These are phyloP conservation scores for Eretmocerus hayati DNA, from an alignment of 2,888 invertebrate species.

Conservation along the genomic window DNA sequence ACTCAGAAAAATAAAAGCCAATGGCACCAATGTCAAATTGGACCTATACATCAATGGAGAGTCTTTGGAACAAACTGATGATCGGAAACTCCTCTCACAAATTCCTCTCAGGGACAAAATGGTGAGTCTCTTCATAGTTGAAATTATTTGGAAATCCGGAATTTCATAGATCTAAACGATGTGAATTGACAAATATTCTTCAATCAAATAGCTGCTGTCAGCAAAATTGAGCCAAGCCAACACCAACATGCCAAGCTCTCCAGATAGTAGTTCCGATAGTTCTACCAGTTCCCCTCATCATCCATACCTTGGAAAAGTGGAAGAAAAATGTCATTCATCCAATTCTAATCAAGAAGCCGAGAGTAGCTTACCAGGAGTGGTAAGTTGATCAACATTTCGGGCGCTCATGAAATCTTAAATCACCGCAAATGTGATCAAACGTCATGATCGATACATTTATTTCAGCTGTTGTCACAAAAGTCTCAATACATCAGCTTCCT, in stretches of 20 bases:
- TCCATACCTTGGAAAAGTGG: constrained; percentile 50
- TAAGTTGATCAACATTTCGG: constrained; percentile 49
- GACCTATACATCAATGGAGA: constrained; percentile 88
- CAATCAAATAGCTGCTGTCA: constrained; percentile 65
- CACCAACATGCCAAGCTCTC: constrained; percentile 68
- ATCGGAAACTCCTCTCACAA: constrained; percentile 78
- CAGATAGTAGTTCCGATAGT: constrained; percentile 91
- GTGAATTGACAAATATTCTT: constrained; percentile 19
- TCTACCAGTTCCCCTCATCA: constrained; percentile 88
- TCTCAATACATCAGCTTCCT: constrained; percentile 72
- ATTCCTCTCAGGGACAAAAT: constrained; percentile 83
- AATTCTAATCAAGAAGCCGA: constrained; percentile 73
- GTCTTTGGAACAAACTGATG: constrained; percentile 77
- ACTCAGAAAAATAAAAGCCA: constrained; percentile 58
- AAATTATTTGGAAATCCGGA: too few relatives aligned
- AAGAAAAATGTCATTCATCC: constrained; percentile 5
- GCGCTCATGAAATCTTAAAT: too few relatives aligned
- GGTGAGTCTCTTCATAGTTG: too few relatives aligned
- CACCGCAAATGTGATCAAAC: too few relatives aligned
- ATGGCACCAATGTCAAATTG: constrained; percentile 71
- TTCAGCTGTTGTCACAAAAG: constrained; percentile 74
- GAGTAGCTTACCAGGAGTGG: constrained; percentile 84
- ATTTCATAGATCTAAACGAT: constrained; percentile 14
- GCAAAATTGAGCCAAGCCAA: constrained; percentile 71
- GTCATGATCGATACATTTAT: constrained; percentile 16